Evolutionary conservation across 2,797 vertebrate species (phyloP).

Genomic region (Onychomys torridus): DNA sequence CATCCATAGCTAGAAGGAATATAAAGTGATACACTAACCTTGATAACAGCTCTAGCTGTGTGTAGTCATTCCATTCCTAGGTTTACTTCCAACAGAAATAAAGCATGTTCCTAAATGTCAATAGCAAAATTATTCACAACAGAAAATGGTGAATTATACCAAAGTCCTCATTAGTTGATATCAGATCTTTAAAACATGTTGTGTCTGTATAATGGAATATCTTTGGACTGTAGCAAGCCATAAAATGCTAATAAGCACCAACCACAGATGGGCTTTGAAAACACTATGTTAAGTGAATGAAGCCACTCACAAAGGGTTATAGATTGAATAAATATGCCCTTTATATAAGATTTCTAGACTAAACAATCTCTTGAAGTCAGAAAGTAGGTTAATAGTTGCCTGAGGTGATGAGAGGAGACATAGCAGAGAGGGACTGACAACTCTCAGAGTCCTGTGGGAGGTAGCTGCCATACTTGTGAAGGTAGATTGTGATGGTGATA

Average conservation of each 20-base stretch:
- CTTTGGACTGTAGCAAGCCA: neutral
- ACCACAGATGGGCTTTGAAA: neutral
- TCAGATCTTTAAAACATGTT: neutral
- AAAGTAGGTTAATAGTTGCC: neutral
- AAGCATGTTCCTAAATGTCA: neutral
- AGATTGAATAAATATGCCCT: neutral
- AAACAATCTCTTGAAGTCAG: neutral
- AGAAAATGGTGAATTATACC: neutral
- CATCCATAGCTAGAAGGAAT: fast-evolving
- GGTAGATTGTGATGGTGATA: neutral
- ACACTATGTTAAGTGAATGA: neutral
- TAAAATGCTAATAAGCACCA: neutral
- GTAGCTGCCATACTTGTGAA: neutral
- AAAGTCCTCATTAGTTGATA: neutral
- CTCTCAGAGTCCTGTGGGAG: neutral
- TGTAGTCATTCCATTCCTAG: neutral
- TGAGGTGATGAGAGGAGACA: neutral
- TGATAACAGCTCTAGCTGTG: neutral
- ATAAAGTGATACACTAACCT: neutral
- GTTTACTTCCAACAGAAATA: neutral
- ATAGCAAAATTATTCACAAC: neutral
- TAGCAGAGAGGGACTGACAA: neutral
- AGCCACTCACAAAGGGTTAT: neutral
- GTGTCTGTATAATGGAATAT: neutral
- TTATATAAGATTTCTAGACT: neutral